These are phyloP conservation scores for Ginglymostoma cirratum DNA, from an alignment of 2,113 vertebrate genomes.

Conservation along the genomic window DNA sequence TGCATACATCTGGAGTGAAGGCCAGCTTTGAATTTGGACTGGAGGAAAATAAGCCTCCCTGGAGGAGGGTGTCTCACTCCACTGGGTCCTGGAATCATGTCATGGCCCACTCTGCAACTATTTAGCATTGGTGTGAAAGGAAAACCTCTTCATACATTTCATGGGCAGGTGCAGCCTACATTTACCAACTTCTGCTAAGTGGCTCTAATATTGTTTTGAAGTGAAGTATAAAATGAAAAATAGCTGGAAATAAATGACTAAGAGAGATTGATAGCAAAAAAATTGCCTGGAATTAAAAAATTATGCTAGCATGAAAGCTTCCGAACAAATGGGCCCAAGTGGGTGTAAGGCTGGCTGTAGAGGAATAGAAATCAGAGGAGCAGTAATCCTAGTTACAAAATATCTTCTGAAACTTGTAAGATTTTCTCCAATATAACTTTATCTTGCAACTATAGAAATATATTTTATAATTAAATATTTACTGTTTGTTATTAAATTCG, in stretches of 20 bases:
- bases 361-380: background rate
- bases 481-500: background rate
- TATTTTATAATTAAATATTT: background rate
- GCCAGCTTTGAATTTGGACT: background rate
- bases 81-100: background rate
- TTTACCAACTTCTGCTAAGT: slow-evolving; percentile 16
- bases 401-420: background rate
- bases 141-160: background rate
- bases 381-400: background rate
- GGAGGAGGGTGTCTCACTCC: background rate
- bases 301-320: slow-evolving; percentile 24
- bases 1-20: background rate
- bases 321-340: background rate
- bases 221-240: background rate
- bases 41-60: background rate
- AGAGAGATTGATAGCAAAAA: slow-evolving; percentile 18
- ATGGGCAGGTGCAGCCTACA: background rate
- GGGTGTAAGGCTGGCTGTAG: background rate
- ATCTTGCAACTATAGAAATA: background rate
- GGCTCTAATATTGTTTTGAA: background rate
- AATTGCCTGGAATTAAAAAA: slow-evolving; percentile 25
- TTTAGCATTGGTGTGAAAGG: background rate
- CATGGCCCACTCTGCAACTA: background rate
- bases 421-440: background rate
- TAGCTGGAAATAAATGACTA: slow-evolving; percentile 26